Percentiles rank a stretch among this genome's conserved stretches.
Evolutionary conservation across 1,140 invertebrate genomes (phyloP).

Genomic region (Olivierus martensii): DNA sequence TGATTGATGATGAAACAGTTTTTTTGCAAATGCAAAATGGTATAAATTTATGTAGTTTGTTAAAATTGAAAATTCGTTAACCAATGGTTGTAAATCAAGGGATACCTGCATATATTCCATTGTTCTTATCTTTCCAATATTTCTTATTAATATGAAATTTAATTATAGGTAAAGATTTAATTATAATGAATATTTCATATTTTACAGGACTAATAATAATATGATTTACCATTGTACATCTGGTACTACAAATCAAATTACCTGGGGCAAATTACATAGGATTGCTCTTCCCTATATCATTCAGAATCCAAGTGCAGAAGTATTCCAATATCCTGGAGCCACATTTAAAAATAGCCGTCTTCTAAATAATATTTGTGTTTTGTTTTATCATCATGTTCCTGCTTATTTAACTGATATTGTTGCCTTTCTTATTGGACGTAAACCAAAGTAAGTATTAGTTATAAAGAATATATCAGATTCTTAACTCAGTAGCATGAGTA

Average conservation of each 20-base stretch:
- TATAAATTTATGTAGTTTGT: no score
- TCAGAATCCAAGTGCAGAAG: slow-evolving; percentile 14
- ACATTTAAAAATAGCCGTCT: slow-evolving; percentile 34
- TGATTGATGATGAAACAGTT: no score
- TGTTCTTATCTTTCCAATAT: no score
- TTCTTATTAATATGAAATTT: no score
- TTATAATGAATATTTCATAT: neutral
- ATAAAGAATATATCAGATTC: no score
- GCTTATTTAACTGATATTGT: slow-evolving; percentile 63
- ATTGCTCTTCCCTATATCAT: slow-evolving; percentile 9
- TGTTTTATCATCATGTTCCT: slow-evolving; percentile 72
- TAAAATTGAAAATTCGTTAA: no score
- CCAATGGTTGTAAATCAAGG: no score
- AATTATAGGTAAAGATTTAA: no score
- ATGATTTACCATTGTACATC: slow-evolving; percentile 79
- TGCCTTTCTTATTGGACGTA: slow-evolving; percentile 50
- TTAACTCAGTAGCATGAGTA: no score
- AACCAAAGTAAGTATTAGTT: slow-evolving; percentile 56
- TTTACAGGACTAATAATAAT: slow-evolving; percentile 43
- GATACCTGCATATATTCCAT: no score
- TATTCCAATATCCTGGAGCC: slow-evolving; percentile 13
- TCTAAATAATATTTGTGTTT: slow-evolving; percentile 53
- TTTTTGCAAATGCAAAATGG: no score
- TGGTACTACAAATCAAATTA: slow-evolving; percentile 71
- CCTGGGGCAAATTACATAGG: slow-evolving; percentile 43